Conservation (phyloP, 2,888 invertebrate genomes). For the Nemoura dubitans region DNA sequence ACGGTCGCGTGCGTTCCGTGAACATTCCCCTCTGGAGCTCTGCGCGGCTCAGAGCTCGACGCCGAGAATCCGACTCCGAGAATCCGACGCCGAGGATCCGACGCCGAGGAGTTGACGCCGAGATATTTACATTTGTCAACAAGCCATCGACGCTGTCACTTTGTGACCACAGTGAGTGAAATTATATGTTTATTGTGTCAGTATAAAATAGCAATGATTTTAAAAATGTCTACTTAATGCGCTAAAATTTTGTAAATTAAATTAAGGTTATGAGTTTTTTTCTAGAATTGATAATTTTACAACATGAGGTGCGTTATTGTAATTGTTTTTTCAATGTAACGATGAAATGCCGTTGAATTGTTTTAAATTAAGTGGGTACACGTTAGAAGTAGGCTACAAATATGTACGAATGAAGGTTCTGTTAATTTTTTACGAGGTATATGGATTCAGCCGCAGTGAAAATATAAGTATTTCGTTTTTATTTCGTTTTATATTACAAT, state of each 20-base stretch:
- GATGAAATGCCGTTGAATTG: too few relatives aligned
- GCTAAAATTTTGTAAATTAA: neutral
- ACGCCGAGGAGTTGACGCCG: neutral
- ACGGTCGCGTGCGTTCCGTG: conserved; percentile 8
- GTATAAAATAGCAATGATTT: neutral
- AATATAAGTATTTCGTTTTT: too few relatives aligned
- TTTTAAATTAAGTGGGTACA: too few relatives aligned
- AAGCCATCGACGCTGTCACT: neutral
- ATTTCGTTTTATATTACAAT: too few relatives aligned
- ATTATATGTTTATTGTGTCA: neutral
- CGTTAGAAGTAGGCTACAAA: too few relatives aligned
- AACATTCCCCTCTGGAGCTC: neutral
- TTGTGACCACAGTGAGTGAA: neutral
- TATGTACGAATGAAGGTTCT: too few relatives aligned
- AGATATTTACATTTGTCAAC: neutral
- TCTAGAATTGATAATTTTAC: too few relatives aligned
- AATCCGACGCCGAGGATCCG: neutral
- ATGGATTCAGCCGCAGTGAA: too few relatives aligned
- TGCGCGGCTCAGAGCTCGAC: neutral
- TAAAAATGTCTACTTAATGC: neutral
- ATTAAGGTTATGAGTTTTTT: too few relatives aligned
- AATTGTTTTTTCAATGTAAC: too few relatives aligned
- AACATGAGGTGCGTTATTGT: too few relatives aligned
- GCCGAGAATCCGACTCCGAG: neutral
- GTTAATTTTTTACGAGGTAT: too few relatives aligned